These are phyloP conservation scores for Odontamblyopus rebecca DNA, from an alignment of 2,797 vertebrate species.

Conservation along the genomic window DNA sequence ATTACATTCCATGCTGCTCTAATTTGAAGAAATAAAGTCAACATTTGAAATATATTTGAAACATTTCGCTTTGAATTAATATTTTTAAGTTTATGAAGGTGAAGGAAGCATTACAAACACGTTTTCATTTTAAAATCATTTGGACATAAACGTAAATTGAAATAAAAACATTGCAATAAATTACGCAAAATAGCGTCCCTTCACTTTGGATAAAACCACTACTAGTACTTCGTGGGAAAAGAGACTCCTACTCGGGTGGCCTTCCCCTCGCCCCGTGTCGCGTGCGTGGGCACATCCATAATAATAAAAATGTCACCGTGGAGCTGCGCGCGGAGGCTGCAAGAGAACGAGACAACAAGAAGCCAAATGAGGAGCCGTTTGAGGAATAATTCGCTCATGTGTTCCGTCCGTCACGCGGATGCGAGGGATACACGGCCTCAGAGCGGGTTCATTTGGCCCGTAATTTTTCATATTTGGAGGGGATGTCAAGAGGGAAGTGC, in stretches of 20 bases:
- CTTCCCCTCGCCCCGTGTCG: conserved; percentile 51
- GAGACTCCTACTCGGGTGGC: conserved; percentile 54
- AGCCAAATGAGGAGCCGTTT: conserved; percentile 69
- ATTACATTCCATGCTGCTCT: conserved; percentile 97
- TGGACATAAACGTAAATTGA: conserved; percentile 1
- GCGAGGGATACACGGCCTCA: conserved; percentile 29
- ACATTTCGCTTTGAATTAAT: conserved; percentile 59
- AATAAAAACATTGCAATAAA: conserved; percentile 6
- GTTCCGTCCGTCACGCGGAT: conserved; percentile 50
- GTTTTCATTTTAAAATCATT: neutral
- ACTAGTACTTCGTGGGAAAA: conserved; percentile 28
- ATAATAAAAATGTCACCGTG: conserved; percentile 69
- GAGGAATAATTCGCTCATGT: conserved; percentile 58
- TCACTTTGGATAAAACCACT: conserved; percentile 17
- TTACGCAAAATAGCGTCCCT: conserved; percentile 13
- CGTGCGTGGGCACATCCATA: conserved; percentile 74
- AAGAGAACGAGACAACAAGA: conserved; percentile 55
- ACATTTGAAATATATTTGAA: conserved; percentile 74
- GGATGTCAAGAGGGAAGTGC: conserved; percentile 13
- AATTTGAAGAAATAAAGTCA: conserved; percentile 85
- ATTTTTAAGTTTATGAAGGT: conserved; percentile 1
- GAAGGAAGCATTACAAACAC: conserved; percentile 9
- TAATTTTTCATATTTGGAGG: conserved; percentile 44
- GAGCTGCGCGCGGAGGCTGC: conserved; percentile 63
- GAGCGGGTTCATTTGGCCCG: conserved; percentile 41